Base-by-base conservation (phyloP, 1,140 invertebrate species). In the Amyelois transitella region DNA sequence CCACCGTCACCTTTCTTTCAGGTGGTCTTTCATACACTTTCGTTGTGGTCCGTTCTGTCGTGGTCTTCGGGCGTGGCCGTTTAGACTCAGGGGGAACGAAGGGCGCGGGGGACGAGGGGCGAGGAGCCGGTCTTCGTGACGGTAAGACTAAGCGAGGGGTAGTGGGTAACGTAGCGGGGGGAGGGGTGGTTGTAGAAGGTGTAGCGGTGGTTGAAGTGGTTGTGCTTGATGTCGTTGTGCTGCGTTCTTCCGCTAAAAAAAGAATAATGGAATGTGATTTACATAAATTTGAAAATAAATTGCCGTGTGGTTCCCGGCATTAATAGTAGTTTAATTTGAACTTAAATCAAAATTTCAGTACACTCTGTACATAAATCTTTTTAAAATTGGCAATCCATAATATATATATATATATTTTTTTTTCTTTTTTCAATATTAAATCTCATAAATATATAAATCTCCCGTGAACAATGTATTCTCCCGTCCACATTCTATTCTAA, bases 21-120 rank as follows among this genome's bases (percentile, higher is more conserved):
- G 82, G 79, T 0, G 77, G 73, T 54, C 79, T 66, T 43, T 82
- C 67, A 51, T 80, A 77, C 0, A 57, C 51, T 50, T 76, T 89
- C 10, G 88, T 90, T 1, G 85, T 83, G 0, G 69, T 18, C 14
- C 70, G 54, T 17, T 78, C 77, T 0, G 79, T 67, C 55, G 82
- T 76, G 51, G 77, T 58, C 57, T 78, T 77, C 48, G 79, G 67
- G 20, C 75, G 62, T 20, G 72, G 45, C 19, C 71, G 64, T 2
- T 76, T 62, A 0, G 62, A 48, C 7, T 75, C 72, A 0, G 65
- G 20, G 0, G 75, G 51, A 0, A 56, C 18, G 55, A 77, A 79
- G 0, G 78, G 75, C 1, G 70, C 72, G 0, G 79, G 70, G 0
- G 77, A 66, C 0, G 76, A 71, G 7, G 78, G 77, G 0, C 74